Percentiles rank a stretch among this genome's conserved stretches.
phyloP scores from a whole-genome alignment of 37 sponge, comb jelly and placozoan genomes.

The Aplysina aerophoba region DNA sequence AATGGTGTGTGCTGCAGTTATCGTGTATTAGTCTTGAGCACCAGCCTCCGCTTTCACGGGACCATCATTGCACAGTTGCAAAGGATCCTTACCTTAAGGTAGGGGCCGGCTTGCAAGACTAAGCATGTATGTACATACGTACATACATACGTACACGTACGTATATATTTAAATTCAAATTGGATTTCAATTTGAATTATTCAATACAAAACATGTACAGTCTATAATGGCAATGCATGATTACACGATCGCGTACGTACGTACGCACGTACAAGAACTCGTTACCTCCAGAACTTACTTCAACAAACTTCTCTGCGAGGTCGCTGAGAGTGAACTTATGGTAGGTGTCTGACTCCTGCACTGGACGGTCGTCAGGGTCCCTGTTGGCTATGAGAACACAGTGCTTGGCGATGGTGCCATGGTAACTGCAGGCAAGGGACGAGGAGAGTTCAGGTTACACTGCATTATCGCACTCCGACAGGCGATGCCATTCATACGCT shows the following conservation, averaged over 20 bases:
- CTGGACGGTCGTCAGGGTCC: not conserved
- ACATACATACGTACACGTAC: conserved; percentile 30
- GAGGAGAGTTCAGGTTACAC: too few relatives aligned
- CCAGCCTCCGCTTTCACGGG: too few relatives aligned
- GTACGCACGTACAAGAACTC: conserved; percentile 17
- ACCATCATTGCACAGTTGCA: too few relatives aligned
- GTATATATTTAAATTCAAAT: conserved; percentile 1
- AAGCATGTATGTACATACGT: not conserved
- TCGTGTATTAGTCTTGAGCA: too few relatives aligned
- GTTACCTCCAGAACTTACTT: conserved; percentile 8
- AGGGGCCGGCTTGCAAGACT: too few relatives aligned
- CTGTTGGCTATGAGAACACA: conserved; percentile 7
- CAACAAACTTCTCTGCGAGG: not conserved
- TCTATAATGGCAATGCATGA: too few relatives aligned
- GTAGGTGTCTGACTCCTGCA: not conserved
- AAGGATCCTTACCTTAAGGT: too few relatives aligned
- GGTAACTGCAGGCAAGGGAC: conserved; percentile 21
- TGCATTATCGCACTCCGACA: too few relatives aligned
- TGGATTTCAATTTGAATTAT: too few relatives aligned
- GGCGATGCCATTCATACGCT: too few relatives aligned
- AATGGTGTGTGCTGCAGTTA: too few relatives aligned
- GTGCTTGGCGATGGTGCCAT: not conserved
- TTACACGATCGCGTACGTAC: conserved; percentile 16
- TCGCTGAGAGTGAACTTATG: not conserved
- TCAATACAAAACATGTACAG: too few relatives aligned